Evolutionary conservation across 2,888 invertebrate species (phyloP).

Genomic region (Drosophila formosana): DNA sequence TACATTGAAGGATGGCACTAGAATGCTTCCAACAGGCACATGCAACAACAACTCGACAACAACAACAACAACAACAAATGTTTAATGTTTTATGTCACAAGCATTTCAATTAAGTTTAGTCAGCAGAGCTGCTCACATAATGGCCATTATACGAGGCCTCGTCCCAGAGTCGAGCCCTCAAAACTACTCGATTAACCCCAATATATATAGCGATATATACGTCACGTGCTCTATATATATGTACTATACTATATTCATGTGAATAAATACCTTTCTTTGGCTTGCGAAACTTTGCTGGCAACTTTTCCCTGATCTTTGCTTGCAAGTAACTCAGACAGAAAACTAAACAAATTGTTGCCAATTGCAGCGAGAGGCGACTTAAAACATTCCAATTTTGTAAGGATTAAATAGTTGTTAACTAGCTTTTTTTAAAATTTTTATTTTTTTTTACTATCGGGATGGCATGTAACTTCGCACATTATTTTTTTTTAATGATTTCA

Average conservation of each 20-base stretch:
- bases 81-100: slow-evolving; percentile 60
- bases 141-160: slow-evolving; percentile 25
- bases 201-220: background rate
- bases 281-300: background rate
- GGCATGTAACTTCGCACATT: too few species aligned
- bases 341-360: slow-evolving; percentile 1
- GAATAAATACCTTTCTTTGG: background rate
- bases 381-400: too few species aligned
- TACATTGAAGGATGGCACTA: slow-evolving; percentile 42
- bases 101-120: slow-evolving; percentile 62
- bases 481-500: too few species aligned
- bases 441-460: too few species aligned
- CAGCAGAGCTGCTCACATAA: slow-evolving; percentile 32
- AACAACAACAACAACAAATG: slow-evolving; percentile 20
- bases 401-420: too few species aligned
- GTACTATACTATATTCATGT: background rate
- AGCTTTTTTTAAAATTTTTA: too few species aligned
- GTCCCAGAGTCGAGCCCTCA: slow-evolving; percentile 1
- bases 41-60: slow-evolving; percentile 12
- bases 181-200: slow-evolving; percentile 11
- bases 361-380: background rate
- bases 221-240: background rate
- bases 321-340: background rate
- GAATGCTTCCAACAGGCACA: slow-evolving; percentile 17
- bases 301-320: background rate